phyloP scores from a whole-genome alignment of 2,888 invertebrate genomes.

The Erebia epiphron region DNA sequence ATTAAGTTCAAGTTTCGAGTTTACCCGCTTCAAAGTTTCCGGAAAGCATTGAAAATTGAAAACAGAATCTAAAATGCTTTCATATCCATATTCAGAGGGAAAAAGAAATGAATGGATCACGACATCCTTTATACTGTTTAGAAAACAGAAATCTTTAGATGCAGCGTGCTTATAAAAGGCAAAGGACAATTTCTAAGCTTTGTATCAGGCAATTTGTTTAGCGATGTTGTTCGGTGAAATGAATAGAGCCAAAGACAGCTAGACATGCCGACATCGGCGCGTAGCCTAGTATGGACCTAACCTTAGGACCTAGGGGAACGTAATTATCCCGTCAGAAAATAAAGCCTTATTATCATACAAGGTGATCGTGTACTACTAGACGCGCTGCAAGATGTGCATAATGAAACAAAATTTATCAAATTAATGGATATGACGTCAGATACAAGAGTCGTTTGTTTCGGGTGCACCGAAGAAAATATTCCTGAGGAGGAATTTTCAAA shows the following conservation, averaged over 20 bases:
- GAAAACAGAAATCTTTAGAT: constrained; percentile 4
- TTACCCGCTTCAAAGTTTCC: background rate
- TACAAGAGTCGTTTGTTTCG: too few relatives aligned
- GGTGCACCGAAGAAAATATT: too few relatives aligned
- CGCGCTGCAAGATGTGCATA: too few relatives aligned
- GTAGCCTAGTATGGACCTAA: constrained; percentile 51
- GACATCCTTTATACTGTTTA: constrained; percentile 16
- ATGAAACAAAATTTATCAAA: too few relatives aligned
- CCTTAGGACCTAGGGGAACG: constrained; percentile 53
- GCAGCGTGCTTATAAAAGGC: constrained; percentile 1
- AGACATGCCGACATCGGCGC: constrained; percentile 50
- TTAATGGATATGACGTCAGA: too few relatives aligned
- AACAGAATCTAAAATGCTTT: background rate
- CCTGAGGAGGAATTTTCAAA: too few relatives aligned
- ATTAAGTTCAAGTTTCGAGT: background rate
- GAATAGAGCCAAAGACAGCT: constrained; percentile 38
- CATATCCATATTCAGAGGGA: constrained; percentile 13
- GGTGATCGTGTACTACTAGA: background rate
- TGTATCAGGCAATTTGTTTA: constrained; percentile 24
- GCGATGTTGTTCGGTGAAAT: constrained; percentile 33
- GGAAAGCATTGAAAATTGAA: constrained; percentile 21
- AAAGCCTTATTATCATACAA: constrained; percentile 60
- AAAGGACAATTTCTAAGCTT: constrained; percentile 17
- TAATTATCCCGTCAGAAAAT: constrained; percentile 61
- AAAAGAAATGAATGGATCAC: constrained; percentile 11